Conservation (phyloP, 2,113 vertebrate species). For the Trogon melanurus region DNA sequence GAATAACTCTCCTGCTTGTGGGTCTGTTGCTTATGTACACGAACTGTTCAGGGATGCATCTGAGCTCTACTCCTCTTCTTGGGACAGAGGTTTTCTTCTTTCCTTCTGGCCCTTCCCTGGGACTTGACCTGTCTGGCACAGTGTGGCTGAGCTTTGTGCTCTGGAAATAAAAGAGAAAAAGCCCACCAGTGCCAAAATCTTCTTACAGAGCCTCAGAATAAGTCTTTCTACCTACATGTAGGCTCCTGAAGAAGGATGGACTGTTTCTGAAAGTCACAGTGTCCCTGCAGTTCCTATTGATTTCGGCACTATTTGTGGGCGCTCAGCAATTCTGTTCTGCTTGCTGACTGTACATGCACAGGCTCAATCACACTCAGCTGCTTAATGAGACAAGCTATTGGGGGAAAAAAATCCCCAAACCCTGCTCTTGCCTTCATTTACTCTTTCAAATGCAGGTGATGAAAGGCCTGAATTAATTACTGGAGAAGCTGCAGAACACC, state of each 20-base stretch:
- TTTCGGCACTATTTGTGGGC: not conserved
- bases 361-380: not conserved
- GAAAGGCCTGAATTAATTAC: not conserved
- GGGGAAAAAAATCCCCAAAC: not conserved
- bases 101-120: not conserved
- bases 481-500: not conserved
- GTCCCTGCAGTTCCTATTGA: not conserved
- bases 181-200: not conserved
- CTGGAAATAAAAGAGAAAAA: not conserved
- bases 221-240: not conserved
- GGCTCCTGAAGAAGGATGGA: not conserved
- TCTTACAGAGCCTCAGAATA: not conserved
- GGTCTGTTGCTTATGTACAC: fast-evolving
- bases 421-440: not conserved
- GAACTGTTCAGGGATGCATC: not conserved
- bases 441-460: not conserved
- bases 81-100: not conserved
- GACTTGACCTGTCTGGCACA: not conserved
- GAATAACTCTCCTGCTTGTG: not conserved
- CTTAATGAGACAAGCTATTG: not conserved
- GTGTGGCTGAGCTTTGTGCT: not conserved
- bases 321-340: conserved; percentile 14
- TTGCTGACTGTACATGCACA: not conserved
- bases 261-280: not conserved
- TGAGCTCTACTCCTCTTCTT: not conserved